These are phyloP conservation scores for Nomada flava DNA, from an alignment of 2,888 invertebrate species.

Conservation along the genomic window DNA sequence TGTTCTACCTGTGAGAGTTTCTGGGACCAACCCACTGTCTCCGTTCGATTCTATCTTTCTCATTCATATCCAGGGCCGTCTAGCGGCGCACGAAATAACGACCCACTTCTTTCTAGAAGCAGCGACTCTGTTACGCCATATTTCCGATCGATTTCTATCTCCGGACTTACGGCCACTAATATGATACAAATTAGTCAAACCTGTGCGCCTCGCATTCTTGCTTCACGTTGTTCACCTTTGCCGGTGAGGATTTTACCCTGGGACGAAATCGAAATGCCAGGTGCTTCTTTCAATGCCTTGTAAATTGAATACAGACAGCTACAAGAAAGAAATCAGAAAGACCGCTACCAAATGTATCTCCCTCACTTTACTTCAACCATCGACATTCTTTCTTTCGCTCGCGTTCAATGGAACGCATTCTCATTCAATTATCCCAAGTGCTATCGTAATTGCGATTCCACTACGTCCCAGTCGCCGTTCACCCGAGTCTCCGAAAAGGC, in stretches of 20 bases:
- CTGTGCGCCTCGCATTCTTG: not conserved
- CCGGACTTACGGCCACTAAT: constrained; percentile 1
- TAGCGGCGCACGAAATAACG: constrained; percentile 25
- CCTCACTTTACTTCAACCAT: no score
- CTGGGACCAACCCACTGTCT: constrained; percentile 36
- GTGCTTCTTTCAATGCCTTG: not conserved
- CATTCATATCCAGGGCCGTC: constrained; percentile 54
- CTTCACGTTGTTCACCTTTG: not conserved
- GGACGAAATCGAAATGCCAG: no score
- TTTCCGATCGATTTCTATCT: constrained; percentile 34
- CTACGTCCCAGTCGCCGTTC: not conserved
- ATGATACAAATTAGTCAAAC: constrained; percentile 38
- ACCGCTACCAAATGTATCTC: no score
- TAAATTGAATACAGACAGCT: no score
- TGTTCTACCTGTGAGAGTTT: constrained; percentile 74
- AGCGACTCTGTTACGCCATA: constrained; percentile 33
- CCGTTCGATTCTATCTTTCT: constrained; percentile 48
- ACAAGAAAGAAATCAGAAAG: no score
- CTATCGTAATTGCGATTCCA: not conserved
- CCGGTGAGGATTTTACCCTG: no score
- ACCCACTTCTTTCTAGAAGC: constrained; percentile 39
- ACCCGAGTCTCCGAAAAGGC: not conserved
- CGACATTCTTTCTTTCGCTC: no score
- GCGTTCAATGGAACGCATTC: no score
- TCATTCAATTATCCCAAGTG: no score